Percentiles rank a stretch among this genome's conserved stretches.
Conservation (phyloP, 2,113 vertebrate species). For the rabbit (Oryctolagus cuniculus) region mOryCun1.1 NC_091435.1:141985501-141986000, state of each 20-base stretch:
- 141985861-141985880: background rate
- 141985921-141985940: too few species aligned
- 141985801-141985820: background rate
- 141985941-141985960: too few species aligned
- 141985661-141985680: slow-evolving; percentile 17
- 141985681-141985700: slow-evolving; percentile 6
- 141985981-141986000: too few species aligned
- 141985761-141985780: background rate
- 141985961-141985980: too few species aligned
- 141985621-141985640: slow-evolving; percentile 44
- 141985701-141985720: slow-evolving; percentile 23
- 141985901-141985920: too few species aligned
- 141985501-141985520: background rate
- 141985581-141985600: background rate
- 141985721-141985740: background rate
- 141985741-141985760: background rate
- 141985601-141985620: background rate
- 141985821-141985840: background rate
- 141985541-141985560: background rate
- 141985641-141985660: background rate
- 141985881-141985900: too few species aligned
- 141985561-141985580: background rate
- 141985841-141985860: background rate
- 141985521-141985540: background rate
- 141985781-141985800: background rate